Evolutionary conservation across 2,888 invertebrate genomes (phyloP).

Genomic region (Smittia aterrima): DNA sequence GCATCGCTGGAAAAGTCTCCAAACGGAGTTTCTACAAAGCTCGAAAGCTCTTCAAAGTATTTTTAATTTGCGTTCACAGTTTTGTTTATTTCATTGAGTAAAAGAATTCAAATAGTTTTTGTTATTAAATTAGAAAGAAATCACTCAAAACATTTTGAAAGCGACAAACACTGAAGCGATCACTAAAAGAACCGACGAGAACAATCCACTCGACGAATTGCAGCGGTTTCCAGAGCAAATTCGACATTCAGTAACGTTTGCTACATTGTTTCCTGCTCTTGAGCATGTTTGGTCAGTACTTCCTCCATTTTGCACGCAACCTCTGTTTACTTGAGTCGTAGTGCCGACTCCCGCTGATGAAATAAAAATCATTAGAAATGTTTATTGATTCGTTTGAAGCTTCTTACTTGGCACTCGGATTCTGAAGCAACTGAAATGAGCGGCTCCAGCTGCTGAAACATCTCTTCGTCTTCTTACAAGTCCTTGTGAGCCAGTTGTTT

Average conservation of each 20-base stretch:
- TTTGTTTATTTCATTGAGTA: background rate
- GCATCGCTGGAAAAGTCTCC: background rate
- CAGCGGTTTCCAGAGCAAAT: background rate
- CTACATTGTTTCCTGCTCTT: background rate
- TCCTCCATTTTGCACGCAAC: conserved; percentile 5
- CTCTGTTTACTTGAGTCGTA: conserved; percentile 3
- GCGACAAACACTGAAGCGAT: background rate
- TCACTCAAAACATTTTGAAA: background rate
- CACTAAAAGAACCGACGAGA: background rate
- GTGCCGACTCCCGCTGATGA: background rate
- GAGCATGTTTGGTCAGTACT: background rate
- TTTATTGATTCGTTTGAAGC: background rate
- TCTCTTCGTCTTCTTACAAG: background rate
- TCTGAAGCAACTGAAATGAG: conserved; percentile 16
- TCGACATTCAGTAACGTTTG: background rate
- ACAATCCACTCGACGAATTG: background rate
- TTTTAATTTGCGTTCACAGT: background rate
- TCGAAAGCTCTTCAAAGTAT: background rate
- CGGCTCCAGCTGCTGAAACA: background rate
- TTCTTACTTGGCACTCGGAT: background rate
- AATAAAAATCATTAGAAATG: background rate
- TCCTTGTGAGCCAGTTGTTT: no score
- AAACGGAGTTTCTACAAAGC: no score
- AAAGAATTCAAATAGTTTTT: background rate
- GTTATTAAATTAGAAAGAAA: no score